phyloP scores from a whole-genome alignment of 2,113 vertebrate genomes.

The Poecile atricapillus region DNA sequence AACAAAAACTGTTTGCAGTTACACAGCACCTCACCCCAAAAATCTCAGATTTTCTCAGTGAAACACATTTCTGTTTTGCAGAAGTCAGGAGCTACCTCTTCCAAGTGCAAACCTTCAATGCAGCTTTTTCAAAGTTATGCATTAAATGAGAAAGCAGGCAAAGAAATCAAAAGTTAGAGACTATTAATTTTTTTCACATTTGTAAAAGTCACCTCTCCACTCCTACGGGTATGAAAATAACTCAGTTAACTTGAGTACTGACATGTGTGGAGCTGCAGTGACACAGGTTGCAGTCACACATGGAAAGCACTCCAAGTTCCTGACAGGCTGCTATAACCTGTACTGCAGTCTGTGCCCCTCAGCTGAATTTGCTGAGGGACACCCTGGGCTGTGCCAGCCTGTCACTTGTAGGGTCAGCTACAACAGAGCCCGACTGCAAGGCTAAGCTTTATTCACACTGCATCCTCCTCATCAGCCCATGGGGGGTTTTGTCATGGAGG shows the following conservation, averaged over 20 bases:
- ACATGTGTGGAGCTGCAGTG: not conserved
- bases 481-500: not conserved
- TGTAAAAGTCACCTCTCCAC: not conserved
- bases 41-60: not conserved
- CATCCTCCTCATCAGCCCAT: not conserved
- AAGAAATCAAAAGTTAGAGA: not conserved
- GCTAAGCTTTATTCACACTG: not conserved
- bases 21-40: not conserved
- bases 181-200: not conserved
- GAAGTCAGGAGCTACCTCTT: not conserved
- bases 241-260: not conserved
- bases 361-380: not conserved
- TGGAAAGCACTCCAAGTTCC: not conserved
- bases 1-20: constrained; percentile 49
- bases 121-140: not conserved
- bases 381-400: not conserved
- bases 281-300: not conserved
- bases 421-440: not conserved
- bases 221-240: not conserved
- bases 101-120: not conserved
- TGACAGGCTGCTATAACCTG: not conserved
- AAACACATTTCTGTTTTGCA: not conserved
- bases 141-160: not conserved
- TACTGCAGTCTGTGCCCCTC: not conserved
- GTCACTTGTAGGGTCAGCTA: not conserved